phyloP scores from a whole-genome alignment of 2,888 invertebrate species.

The Herminia tarsipennalis region DNA sequence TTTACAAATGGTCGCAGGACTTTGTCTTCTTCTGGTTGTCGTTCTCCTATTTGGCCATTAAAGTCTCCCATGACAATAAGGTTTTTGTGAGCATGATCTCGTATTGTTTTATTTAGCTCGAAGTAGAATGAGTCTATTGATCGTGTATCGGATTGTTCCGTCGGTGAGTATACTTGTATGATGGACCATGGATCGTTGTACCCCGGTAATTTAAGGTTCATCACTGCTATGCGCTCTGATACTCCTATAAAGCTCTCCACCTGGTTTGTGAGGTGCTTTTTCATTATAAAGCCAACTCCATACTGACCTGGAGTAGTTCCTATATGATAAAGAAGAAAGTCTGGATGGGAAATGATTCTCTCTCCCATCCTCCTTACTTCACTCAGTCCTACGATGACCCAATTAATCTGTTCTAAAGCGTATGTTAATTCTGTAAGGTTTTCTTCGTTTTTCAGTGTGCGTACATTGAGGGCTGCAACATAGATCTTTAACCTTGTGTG shows the following conservation, averaged over 20 bases:
- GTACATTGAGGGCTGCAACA: constrained; percentile 25
- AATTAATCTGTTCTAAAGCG: constrained; percentile 32
- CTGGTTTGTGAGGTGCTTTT: constrained; percentile 24
- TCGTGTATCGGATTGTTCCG: constrained; percentile 28
- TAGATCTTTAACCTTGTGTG: constrained; percentile 18
- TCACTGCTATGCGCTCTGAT: constrained; percentile 38
- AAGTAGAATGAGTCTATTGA: constrained; percentile 34
- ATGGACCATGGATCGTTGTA: constrained; percentile 40
- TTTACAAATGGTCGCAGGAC: constrained; percentile 21
- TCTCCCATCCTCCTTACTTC: constrained; percentile 35
- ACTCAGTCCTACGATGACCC: constrained; percentile 38
- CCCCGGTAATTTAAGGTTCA: constrained; percentile 35
- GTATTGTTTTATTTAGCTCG: constrained; percentile 31
- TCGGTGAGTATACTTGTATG: constrained; percentile 39
- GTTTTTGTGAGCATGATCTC: constrained; percentile 31
- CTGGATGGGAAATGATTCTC: constrained; percentile 24
- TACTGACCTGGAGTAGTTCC: constrained; percentile 28
- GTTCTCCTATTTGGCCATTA: constrained; percentile 27
- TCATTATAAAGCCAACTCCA: constrained; percentile 41
- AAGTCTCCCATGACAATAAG: constrained; percentile 30
- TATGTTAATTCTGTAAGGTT: constrained; percentile 27
- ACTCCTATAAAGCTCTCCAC: constrained; percentile 33
- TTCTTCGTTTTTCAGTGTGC: constrained; percentile 30
- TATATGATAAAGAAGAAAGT: constrained; percentile 32
- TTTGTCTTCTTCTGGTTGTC: constrained; percentile 23